These are phyloP conservation scores for Stomorhina lunata DNA, from an alignment of 2,888 invertebrate species.

Conservation along the genomic window DNA sequence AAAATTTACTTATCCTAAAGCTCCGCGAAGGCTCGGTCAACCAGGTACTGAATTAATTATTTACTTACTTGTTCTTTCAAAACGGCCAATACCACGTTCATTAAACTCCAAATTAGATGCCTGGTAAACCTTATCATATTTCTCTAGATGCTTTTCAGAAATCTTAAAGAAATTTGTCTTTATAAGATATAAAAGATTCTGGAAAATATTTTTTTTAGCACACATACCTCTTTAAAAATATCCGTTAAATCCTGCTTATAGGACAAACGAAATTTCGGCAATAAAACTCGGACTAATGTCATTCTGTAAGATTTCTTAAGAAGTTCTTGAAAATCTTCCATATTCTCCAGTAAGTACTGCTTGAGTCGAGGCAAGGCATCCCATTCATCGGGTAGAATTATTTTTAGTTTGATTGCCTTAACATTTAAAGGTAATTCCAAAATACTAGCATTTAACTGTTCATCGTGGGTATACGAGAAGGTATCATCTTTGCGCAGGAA, in stretches of 20 bases:
- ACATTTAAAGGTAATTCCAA: slow-evolving; percentile 66
- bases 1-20: too few relatives aligned
- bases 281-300: slow-evolving; percentile 63
- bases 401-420: slow-evolving; percentile 55
- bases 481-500: slow-evolving; percentile 68
- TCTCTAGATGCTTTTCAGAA: not conserved
- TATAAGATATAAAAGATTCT: not conserved
- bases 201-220: not conserved
- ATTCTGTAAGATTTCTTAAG: slow-evolving; percentile 18
- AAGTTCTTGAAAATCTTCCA: slow-evolving; percentile 50
- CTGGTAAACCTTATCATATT: slow-evolving; percentile 49
- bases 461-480: slow-evolving; percentile 62
- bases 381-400: slow-evolving; percentile 64
- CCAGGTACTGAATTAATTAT: not conserved
- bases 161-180: slow-evolving; percentile 24
- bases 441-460: slow-evolving; percentile 67
- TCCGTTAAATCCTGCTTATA: slow-evolving; percentile 53
- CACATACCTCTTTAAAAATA: slow-evolving; percentile 61
- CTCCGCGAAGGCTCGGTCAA: too few relatives aligned
- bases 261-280: slow-evolving; percentile 67
- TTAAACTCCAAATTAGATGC: slow-evolving; percentile 63
- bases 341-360: slow-evolving; percentile 53
- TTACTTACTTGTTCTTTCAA: slow-evolving; percentile 66
- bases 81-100: slow-evolving; percentile 67
- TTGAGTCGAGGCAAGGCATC: slow-evolving; percentile 61